phyloP scores from a whole-genome alignment of 2,113 vertebrate species.

The Chlamydotis undulata region DNA sequence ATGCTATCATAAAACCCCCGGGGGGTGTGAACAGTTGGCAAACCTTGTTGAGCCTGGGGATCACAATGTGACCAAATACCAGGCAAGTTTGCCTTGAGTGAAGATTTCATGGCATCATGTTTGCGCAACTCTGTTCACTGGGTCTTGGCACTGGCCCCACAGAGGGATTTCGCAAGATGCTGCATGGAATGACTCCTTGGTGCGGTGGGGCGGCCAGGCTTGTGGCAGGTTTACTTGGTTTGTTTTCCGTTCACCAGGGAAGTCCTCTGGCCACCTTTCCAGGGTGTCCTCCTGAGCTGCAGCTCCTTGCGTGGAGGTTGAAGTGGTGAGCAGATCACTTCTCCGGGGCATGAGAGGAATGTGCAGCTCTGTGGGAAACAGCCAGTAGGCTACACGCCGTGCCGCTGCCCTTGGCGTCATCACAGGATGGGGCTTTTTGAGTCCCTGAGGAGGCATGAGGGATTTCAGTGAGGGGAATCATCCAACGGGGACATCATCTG shows the following conservation, averaged over 20 bases:
- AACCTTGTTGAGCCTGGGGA: neutral
- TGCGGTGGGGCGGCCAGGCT: neutral
- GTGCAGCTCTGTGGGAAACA: neutral
- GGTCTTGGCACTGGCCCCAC: neutral
- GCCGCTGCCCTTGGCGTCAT: rapidly evolving
- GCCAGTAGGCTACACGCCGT: neutral
- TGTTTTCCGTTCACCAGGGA: neutral
- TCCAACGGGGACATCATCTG: neutral
- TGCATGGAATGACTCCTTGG: rapidly evolving
- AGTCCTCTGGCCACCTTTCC: neutral
- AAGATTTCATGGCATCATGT: neutral
- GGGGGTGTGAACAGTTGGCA: neutral
- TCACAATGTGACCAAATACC: neutral
- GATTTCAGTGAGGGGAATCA: neutral
- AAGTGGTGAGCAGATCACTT: neutral
- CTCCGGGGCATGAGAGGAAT: neutral
- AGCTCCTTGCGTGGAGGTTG: neutral
- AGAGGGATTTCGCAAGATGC: neutral
- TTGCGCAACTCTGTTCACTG: neutral
- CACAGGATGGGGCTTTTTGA: neutral
- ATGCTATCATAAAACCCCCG: neutral
- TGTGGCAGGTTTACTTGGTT: neutral
- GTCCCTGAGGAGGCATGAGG: neutral
- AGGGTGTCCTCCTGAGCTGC: neutral
- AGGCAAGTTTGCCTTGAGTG: neutral